Percentiles rank a stretch among this genome's conserved stretches.
These are phyloP conservation scores for Noctua comes DNA, from an alignment of 2,888 invertebrate genomes.

Conservation along the genomic window DNA sequence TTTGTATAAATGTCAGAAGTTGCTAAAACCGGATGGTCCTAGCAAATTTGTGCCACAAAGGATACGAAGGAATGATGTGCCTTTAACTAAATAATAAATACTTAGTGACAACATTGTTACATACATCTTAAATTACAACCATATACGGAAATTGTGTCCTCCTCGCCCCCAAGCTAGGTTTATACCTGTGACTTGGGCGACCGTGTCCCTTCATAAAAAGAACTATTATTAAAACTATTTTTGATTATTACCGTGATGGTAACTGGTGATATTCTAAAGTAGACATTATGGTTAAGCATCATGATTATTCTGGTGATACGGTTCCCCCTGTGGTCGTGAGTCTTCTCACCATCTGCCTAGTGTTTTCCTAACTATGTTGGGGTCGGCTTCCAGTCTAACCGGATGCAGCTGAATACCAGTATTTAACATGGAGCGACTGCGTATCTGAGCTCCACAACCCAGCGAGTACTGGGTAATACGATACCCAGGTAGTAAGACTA, in stretches of 20 bases:
- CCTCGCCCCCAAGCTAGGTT: neutral
- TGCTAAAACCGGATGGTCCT: too few relatives aligned
- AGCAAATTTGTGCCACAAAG: too few relatives aligned
- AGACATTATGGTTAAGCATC: neutral
- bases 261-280: neutral
- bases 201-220: neutral
- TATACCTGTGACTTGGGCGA: neutral
- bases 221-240: neutral
- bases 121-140: neutral
- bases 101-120: neutral
- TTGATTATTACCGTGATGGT: neutral
- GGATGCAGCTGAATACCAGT: too few relatives aligned
- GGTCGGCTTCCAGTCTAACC: too few relatives aligned
- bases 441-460: too few relatives aligned
- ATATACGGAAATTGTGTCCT: neutral
- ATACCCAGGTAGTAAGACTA: too few relatives aligned
- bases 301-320: neutral
- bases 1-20: neutral
- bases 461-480: too few relatives aligned
- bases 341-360: too few relatives aligned
- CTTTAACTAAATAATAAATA: neutral
- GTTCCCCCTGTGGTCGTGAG: neutral
- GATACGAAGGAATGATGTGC: neutral
- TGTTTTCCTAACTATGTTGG: too few relatives aligned
- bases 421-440: too few relatives aligned